Conservation (phyloP, 2,888 invertebrate species). For the Odiellus spinosus region DNA sequence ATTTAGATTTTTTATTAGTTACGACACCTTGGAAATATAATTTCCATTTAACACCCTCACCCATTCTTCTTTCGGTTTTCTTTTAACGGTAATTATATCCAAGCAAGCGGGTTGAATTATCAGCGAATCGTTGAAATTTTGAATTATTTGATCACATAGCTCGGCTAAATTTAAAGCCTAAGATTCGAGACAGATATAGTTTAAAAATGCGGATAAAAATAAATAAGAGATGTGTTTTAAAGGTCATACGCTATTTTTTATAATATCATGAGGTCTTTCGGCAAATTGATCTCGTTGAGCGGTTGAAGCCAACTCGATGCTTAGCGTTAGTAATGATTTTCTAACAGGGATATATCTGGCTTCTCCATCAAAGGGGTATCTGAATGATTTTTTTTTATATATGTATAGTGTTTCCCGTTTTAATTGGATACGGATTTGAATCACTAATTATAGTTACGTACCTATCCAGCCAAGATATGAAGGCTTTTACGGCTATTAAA, state of each 20-base stretch:
- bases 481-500: slow-evolving; percentile 64
- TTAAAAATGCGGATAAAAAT: neutral
- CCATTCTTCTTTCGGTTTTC: slow-evolving; percentile 63
- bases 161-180: slow-evolving; percentile 54
- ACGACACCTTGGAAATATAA: slow-evolving; percentile 1
- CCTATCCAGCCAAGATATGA: slow-evolving; percentile 83
- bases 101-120: slow-evolving; percentile 80
- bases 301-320: slow-evolving; percentile 71
- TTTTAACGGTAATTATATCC: slow-evolving; percentile 60
- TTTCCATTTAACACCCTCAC: slow-evolving; percentile 25
- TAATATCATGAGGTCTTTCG: slow-evolving; percentile 60
- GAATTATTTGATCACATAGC: slow-evolving; percentile 65
- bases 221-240: no score
- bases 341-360: slow-evolving; percentile 51
- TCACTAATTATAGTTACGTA: slow-evolving; percentile 24
- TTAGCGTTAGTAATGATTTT: slow-evolving; percentile 53
- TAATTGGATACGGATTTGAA: no score
- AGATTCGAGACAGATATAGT: slow-evolving; percentile 27
- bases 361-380: slow-evolving; percentile 39
- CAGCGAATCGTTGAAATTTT: slow-evolving; percentile 68
- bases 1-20: neutral
- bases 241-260: slow-evolving; percentile 26
- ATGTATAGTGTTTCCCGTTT: no score
- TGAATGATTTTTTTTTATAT: no score
- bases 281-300: slow-evolving; percentile 82